Evolutionary conservation across 2,113 vertebrate genomes (phyloP).

Genomic region (Campylorhamphus procurvoides): DNA sequence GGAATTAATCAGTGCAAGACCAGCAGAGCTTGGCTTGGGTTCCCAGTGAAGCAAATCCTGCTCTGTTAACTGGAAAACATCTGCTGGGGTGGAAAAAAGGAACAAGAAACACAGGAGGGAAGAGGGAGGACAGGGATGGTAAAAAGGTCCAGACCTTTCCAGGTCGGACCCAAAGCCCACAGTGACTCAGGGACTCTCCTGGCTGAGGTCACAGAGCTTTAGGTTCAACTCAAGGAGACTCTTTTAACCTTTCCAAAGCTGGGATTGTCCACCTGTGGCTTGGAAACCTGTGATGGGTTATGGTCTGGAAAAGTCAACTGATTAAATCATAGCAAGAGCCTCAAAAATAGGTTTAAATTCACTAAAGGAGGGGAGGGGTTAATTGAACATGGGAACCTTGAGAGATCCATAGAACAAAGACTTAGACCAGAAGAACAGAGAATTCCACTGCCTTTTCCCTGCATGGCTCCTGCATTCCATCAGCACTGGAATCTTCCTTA

Average conservation of each 20-base stretch:
- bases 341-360: not conserved
- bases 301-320: not conserved
- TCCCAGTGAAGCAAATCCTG: not conserved
- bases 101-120: not conserved
- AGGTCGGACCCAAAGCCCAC: not conserved
- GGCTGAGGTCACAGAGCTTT: not conserved
- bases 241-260: not conserved
- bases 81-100: not conserved
- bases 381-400: not conserved
- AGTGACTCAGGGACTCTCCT: not conserved
- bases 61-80: constrained; percentile 18
- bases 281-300: not conserved
- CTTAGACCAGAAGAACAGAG: not conserved
- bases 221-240: not conserved
- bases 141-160: not conserved
- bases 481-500: not conserved
- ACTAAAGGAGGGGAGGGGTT: not conserved
- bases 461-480: not conserved
- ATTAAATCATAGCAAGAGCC: not conserved
- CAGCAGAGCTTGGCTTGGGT: not conserved
- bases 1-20: not conserved
- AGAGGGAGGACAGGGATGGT: not conserved
- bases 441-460: not conserved
- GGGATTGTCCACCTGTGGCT: not conserved
- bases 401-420: not conserved